Evolutionary conservation across 2,888 invertebrate species (phyloP).

Genomic region (Aspidiotus destructor): DNA sequence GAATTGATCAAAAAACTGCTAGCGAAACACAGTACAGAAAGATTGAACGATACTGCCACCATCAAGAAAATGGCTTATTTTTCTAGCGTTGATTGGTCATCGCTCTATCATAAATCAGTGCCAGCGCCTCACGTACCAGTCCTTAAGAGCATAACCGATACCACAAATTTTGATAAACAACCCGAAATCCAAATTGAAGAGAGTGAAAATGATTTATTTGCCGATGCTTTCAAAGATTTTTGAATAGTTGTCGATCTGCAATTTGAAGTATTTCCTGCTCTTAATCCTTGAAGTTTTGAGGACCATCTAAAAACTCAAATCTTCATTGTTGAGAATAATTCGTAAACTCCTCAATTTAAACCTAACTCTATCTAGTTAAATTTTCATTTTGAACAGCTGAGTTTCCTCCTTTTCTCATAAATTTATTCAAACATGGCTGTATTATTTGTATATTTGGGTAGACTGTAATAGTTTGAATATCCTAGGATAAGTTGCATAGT

Average conservation of each 20-base stretch:
- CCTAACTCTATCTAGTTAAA: too few relatives aligned
- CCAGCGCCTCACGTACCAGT: conserved; percentile 6
- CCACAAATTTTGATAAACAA: conserved; percentile 16
- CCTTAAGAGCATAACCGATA: conserved; percentile 10
- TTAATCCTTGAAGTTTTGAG: too few relatives aligned
- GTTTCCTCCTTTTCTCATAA: too few relatives aligned
- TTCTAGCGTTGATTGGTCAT: conserved; percentile 1
- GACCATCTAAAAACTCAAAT: too few relatives aligned
- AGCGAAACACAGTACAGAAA: not conserved
- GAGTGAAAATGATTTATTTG: not conserved
- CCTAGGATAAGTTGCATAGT: too few relatives aligned
- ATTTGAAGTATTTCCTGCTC: too few relatives aligned
- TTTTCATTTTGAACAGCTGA: too few relatives aligned
- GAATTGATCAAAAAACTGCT: conserved; percentile 10
- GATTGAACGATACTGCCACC: not conserved
- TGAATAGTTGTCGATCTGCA: not conserved
- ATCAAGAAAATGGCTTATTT: conserved; percentile 12
- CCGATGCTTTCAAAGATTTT: conserved; percentile 10
- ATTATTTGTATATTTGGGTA: too few relatives aligned
- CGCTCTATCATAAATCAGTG: not conserved
- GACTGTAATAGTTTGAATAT: too few relatives aligned
- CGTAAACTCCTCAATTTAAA: too few relatives aligned
- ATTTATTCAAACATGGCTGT: too few relatives aligned
- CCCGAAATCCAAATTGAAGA: conserved; percentile 6
- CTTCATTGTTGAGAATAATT: too few relatives aligned